Evolutionary conservation across 2,888 invertebrate genomes (phyloP), one percentile per base, ranked within the genome.

Genomic region (Sussaba pulchella): DNA sequence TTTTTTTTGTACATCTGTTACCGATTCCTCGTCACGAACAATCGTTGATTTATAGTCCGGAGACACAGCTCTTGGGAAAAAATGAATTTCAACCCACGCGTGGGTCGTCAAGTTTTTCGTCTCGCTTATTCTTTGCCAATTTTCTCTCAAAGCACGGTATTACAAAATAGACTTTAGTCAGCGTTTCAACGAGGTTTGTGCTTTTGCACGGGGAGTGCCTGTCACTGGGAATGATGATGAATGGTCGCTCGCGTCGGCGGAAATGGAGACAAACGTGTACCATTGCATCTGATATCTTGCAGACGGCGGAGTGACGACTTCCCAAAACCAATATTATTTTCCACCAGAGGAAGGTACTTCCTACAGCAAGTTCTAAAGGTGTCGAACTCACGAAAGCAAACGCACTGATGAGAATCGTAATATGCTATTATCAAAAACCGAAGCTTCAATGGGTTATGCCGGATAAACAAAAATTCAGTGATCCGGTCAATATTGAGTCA

Each of bases 161-260:
- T 41, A 14, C 67, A 54, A 69, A 69, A 41, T 54, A 52, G 17
- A 54, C 17, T 41, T 8, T 10, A 17, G 50, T 21, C 6, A n/a
- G 12, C 9, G 12, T 8, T 21, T 9, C 21, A 24, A 47, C 26
- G 57, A 8, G 12, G 39, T 50, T 63, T 41, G 14, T 54, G 31
- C 36, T 24, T 71, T 19, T 39, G 39, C 41, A 14, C 19, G 26
- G 50, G 36, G 57, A 72, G 43, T 17, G 14, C 39, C 2, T 1
- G 21, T 5, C 52, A 17, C 19, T 54, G 5, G 12, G 43, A 64
- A 78, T 71, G 72, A 67, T 61, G 72, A 72, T 52, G 72, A 72
- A 78, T 61, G 12, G 78, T 19, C 39, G 63, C 54, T 31, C 36
- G 17, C 12, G 41, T 31, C 24, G 10, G 21, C 36, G 54, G 39